Base-by-base conservation (phyloP, 2,888 invertebrate species). In the Ryuthela nishihirai region DNA sequence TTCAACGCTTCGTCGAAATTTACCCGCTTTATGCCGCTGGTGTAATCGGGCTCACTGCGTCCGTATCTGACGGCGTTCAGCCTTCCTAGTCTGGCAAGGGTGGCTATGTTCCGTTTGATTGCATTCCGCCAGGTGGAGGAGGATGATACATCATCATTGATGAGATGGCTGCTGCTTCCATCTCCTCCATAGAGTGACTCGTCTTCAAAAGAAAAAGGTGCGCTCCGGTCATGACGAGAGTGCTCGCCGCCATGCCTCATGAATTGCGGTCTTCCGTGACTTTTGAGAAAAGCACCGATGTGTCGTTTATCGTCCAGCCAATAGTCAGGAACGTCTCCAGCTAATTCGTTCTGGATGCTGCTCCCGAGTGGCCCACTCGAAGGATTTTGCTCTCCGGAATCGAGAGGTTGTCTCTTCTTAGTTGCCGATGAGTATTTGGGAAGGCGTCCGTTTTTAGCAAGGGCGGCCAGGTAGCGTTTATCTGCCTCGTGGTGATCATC, bases 401-500 rank as follows among this genome's bases (percentile, higher is more conserved):
- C n/a, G n/a, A n/a, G n/a, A n/a, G n/a, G n/a, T n/a, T 45, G 21
- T 24, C 40, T 41, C 21, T 60, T 60, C n/a, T 60, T 54, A 5
- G 42, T 35, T 5, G 42, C 39, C 20, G 20, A 21, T 7, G 32
- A 24, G 29, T 48, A 60, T 40, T 54, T 60, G 2, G 54, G 60
- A 3, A 60, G 35, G 12, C 50, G 40, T 1, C 45, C 54, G 24
- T 54, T 44, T 23, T 54, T 54, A 4, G 60, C 60, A 18, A 54
- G 24, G 7, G 60, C 54, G 9, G 54, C 60, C 10, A 60, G 9
- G 34, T 60, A 54, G 18, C 60, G 41, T 24, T 60, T 54, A 4
- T 54, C 54, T 9, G 43, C 23, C 15, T 18, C 32, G 10, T 3
- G 21, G 15, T 18, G 10, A 3, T 45, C 56, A 23, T 49, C 49